phyloP scores from a whole-genome alignment of 2,113 vertebrate species.

The Mustela lutreola region DNA sequence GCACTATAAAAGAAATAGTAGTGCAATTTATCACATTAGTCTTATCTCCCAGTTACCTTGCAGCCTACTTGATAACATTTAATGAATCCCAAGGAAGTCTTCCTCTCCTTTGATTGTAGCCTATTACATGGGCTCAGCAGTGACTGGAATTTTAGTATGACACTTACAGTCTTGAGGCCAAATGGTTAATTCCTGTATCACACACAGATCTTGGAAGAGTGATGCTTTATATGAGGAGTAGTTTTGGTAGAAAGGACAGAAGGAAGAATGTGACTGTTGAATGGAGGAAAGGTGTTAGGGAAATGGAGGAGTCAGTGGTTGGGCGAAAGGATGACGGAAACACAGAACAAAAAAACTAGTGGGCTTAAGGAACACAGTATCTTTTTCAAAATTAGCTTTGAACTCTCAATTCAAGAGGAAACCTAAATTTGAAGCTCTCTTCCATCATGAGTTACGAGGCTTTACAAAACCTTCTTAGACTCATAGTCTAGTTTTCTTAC shows the following conservation, averaged over 20 bases:
- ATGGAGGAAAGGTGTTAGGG: neutral
- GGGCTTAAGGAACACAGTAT: neutral
- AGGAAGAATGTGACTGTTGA: neutral
- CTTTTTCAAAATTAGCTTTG: neutral
- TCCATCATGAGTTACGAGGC: neutral
- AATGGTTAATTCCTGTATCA: neutral
- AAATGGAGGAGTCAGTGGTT: neutral
- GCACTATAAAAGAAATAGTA: neutral
- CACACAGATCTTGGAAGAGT: neutral
- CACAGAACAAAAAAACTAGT: neutral
- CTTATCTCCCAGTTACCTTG: neutral
- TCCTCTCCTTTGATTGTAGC: neutral
- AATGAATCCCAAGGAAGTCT: neutral
- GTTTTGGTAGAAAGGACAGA: neutral
- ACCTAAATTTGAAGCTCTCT: neutral
- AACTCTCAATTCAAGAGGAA: conserved; percentile 19
- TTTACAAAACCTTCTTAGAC: conserved; percentile 31
- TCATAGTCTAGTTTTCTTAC: neutral
- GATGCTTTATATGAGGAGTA: neutral
- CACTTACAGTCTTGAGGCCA: neutral
- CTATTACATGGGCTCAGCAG: neutral
- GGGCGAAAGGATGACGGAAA: neutral
- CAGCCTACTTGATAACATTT: neutral
- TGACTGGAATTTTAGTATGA: neutral
- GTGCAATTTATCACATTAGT: neutral